Evolutionary conservation across 2,888 invertebrate genomes (phyloP).

Genomic region (Pollenia angustigena): DNA sequence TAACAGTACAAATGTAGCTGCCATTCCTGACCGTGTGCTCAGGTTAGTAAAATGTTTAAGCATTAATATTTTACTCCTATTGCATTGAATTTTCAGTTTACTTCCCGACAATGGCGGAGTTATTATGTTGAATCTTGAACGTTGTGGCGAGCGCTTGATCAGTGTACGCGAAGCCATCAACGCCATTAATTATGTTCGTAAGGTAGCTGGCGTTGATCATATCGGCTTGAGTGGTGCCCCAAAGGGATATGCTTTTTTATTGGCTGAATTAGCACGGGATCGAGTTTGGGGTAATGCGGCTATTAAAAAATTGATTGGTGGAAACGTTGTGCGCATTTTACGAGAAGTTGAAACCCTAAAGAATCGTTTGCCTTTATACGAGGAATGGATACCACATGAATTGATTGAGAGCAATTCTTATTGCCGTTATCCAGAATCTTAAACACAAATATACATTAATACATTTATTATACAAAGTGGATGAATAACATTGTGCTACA

Average conservation of each 20-base stretch:
- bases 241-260: constrained; percentile 86
- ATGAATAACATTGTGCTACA: not conserved
- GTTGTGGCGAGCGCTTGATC: constrained; percentile 83
- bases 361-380: constrained; percentile 85
- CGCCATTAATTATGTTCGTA: constrained; percentile 88
- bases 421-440: constrained; percentile 85
- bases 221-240: constrained; percentile 86
- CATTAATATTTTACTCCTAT: not conserved
- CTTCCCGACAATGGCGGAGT: constrained; percentile 86
- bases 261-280: constrained; percentile 87
- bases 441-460: constrained; percentile 69
- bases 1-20: constrained; percentile 89
- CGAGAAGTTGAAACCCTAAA: constrained; percentile 84
- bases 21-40: constrained; percentile 93
- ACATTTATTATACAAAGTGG: not conserved
- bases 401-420: constrained; percentile 85
- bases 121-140: constrained; percentile 87
- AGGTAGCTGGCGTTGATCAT: constrained; percentile 88
- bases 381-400: constrained; percentile 86
- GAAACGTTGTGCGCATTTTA: constrained; percentile 86
- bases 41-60: constrained; percentile 77
- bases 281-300: constrained; percentile 87
- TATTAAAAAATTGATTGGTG: constrained; percentile 86
- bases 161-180: constrained; percentile 84
- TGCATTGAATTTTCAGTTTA: constrained; percentile 75